Conservation (phyloP, 2,888 invertebrate genomes). For the Strigamia transsilvanica region DNA sequence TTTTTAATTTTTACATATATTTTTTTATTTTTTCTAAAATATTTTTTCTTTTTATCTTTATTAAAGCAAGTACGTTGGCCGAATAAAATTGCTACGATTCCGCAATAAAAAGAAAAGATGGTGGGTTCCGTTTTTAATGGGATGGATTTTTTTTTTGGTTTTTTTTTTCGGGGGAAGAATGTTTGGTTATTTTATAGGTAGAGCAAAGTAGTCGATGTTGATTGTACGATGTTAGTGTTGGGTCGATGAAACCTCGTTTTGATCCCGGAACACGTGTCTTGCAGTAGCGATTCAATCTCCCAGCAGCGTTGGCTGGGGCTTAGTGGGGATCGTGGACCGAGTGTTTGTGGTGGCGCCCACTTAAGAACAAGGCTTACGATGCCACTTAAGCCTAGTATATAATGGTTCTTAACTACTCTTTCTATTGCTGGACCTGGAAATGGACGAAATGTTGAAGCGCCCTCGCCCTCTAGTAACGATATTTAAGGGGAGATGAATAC, state of each 20-base stretch:
- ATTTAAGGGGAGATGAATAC: not conserved
- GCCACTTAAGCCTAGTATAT: constrained; percentile 40
- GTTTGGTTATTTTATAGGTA: constrained; percentile 33
- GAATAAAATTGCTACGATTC: not conserved
- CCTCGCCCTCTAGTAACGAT: not conserved
- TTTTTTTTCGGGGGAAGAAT: not conserved
- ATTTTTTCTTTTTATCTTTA: not conserved
- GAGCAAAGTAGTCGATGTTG: not conserved
- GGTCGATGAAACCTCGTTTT: constrained; percentile 42
- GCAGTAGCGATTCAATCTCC: constrained; percentile 51
- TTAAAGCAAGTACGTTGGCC: not conserved
- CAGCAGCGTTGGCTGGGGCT: constrained; percentile 49
- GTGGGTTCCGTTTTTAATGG: not conserved
- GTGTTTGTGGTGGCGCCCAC: constrained; percentile 51
- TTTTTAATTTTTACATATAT: not conserved
- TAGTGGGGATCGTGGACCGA: constrained; percentile 48
- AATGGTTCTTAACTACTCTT: constrained; percentile 51
- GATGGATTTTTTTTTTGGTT: not conserved
- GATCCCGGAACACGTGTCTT: constrained; percentile 52
- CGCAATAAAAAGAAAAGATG: not conserved
- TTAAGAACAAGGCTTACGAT: constrained; percentile 51
- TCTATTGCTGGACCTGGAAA: constrained; percentile 47
- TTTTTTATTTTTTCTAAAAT: not conserved
- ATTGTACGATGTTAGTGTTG: constrained; percentile 37
- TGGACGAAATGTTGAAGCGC: constrained; percentile 31